Evolutionary conservation across 2,797 vertebrate genomes (phyloP).

Genomic region (Siniperca undulata): DNA sequence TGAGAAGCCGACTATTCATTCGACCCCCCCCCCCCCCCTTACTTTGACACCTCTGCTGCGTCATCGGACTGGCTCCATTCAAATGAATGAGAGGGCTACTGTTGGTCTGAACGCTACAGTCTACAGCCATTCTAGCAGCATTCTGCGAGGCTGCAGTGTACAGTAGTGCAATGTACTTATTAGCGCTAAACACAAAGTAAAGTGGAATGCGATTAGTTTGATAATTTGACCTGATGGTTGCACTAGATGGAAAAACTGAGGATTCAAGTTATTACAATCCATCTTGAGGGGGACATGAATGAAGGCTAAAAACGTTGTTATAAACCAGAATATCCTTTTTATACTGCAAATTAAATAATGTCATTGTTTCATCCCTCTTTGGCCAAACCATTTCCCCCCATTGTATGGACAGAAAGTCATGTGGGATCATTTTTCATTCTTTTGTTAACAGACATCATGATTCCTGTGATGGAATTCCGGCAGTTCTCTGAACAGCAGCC

Average conservation of each 20-base stretch:
- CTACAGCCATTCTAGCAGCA: no score
- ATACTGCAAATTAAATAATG: neutral
- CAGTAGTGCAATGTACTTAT: no score
- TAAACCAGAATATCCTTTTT: neutral
- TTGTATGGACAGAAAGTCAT: conserved; percentile 2
- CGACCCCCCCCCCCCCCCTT: no score
- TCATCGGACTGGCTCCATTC: no score
- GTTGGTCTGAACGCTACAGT: no score
- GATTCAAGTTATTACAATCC: neutral
- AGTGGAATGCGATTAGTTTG: neutral
- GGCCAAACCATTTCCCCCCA: neutral
- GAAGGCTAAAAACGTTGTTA: neutral
- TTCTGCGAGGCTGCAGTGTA: no score
- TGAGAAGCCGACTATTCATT: no score
- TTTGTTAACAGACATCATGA: conserved; percentile 90
- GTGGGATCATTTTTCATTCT: conserved; percentile 1
- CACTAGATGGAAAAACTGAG: neutral
- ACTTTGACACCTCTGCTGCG: no score
- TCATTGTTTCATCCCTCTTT: neutral
- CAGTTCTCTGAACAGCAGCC: conserved; percentile 99
- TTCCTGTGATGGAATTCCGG: conserved; percentile 98
- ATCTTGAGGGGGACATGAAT: neutral
- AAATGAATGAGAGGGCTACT: no score
- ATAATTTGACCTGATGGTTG: no score
- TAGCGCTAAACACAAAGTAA: neutral